Evolutionary conservation across 2,797 vertebrate species (phyloP).

Genomic region (Falco concolor): DNA sequence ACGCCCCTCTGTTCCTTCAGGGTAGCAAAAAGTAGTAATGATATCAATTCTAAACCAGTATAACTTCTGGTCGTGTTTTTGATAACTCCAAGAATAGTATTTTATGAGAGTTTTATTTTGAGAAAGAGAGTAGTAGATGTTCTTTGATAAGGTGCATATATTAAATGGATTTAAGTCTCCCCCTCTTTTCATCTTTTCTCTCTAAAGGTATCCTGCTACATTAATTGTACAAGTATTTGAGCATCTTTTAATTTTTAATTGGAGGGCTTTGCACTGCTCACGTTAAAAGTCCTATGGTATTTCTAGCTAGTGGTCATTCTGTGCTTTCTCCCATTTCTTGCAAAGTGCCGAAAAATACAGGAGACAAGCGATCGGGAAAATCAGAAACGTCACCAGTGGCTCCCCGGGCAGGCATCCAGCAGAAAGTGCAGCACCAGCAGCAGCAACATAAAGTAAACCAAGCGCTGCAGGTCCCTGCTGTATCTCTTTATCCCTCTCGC

Average conservation of each 20-base stretch:
- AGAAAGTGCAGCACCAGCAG: conserved; percentile 80
- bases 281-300: neutral
- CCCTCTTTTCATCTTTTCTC: neutral
- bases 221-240: neutral
- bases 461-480: conserved; percentile 88
- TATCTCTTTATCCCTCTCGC: conserved; percentile 91
- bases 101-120: neutral
- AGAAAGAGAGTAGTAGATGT: neutral
- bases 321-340: neutral
- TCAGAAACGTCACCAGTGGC: conserved; percentile 93
- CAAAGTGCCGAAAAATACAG: conserved; percentile 89
- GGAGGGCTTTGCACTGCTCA: neutral
- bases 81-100: neutral
- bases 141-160: neutral
- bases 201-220: neutral
- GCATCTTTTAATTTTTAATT: neutral
- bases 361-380: conserved; percentile 86
- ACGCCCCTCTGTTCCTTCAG: neutral
- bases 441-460: conserved; percentile 83
- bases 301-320: neutral
- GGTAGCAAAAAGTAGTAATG: neutral
- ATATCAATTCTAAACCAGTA: neutral
- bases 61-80: neutral
- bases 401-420: conserved; percentile 86
- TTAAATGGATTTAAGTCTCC: neutral